Base-by-base conservation (phyloP, 2,113 vertebrate genomes). In the Brienomyrus brachyistius region DNA sequence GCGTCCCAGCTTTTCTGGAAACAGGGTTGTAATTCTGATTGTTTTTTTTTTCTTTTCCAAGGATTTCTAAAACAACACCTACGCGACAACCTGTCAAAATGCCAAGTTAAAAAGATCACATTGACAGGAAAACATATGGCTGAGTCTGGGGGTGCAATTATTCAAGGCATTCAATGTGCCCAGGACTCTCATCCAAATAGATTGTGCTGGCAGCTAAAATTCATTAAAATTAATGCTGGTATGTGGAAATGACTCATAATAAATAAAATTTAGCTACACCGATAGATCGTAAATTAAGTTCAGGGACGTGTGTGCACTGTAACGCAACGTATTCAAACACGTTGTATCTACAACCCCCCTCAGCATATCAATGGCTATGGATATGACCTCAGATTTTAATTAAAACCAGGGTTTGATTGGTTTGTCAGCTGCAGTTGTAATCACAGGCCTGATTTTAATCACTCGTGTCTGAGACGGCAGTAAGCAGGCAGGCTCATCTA, bases 391-490 rank as follows among this genome's bases (percentile, higher is more conserved):
- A 48, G 15, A 47, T 45, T 62, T 70, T 86, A 82, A 92, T 89
- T 88, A 91, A 88, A 89, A 90, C 48, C 89, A 88, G 74, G 91
- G 84, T 74, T 90, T 90, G 91, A 92, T 92, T 89, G 88, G 54
- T 74, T 90, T 89, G 91, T 92, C 91, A 92, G 56, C 91, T 90
- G 51, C 54, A 85, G 89, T 80, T 92, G 84, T 88, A 91, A 77
- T 91, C 82, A 62, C 88, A 62, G 9, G 84, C 62, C 89, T 50
- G 86, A 19, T 90, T 87, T 66, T n/a, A 47, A 87, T 89, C 40
- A 56, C 17, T 48, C 35, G 31, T 82, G 82, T 89, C 87, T 88
- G 77, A 85, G 50, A 51, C 82, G 15, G 43, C 43, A 86, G 47
- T 85, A 66, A 85, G 51, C 52, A 88, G 11, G 17, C 40, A 86